Evolutionary conservation across 2,113 vertebrate species (phyloP).

Genomic region (Notarius quadriscutis): DNA sequence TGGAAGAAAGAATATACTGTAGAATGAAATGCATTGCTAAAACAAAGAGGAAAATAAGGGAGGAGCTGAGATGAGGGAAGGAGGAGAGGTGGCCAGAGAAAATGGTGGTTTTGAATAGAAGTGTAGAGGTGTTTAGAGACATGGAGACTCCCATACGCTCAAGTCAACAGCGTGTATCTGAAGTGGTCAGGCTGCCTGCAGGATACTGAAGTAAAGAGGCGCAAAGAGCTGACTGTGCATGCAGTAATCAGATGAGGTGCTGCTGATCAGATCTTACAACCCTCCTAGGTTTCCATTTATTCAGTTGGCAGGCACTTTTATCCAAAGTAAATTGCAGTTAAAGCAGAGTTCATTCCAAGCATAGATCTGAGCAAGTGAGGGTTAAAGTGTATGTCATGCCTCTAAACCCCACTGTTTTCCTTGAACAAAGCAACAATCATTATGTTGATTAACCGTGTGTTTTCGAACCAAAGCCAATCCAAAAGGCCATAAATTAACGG

Average conservation of each 20-base stretch:
- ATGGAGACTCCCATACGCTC: not conserved
- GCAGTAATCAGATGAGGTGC: conserved; percentile 11
- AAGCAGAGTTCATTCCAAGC: not conserved
- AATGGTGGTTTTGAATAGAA: not conserved
- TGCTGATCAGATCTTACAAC: not conserved
- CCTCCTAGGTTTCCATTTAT: not conserved
- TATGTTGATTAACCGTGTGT: too few species aligned
- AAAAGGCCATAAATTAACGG: too few species aligned
- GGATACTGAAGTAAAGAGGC: not conserved
- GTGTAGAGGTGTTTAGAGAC: not conserved
- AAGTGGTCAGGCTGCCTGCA: not conserved
- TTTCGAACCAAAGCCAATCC: too few species aligned
- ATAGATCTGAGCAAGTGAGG: not conserved
- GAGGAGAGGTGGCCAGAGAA: not conserved
- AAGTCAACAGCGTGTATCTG: not conserved
- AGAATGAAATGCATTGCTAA: not conserved
- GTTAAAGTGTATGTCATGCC: not conserved
- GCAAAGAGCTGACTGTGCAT: not conserved
- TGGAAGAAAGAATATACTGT: not conserved
- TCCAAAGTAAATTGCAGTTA: not conserved
- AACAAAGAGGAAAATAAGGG: not conserved
- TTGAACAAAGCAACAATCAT: too few species aligned
- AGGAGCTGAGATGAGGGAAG: not conserved
- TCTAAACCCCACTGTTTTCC: too few species aligned
- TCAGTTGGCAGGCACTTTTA: not conserved